Evolutionary conservation across 1,140 invertebrate species (phyloP), one percentile per base, ranked within the genome.

Genomic region (Zaprionus lachaisei): DNA sequence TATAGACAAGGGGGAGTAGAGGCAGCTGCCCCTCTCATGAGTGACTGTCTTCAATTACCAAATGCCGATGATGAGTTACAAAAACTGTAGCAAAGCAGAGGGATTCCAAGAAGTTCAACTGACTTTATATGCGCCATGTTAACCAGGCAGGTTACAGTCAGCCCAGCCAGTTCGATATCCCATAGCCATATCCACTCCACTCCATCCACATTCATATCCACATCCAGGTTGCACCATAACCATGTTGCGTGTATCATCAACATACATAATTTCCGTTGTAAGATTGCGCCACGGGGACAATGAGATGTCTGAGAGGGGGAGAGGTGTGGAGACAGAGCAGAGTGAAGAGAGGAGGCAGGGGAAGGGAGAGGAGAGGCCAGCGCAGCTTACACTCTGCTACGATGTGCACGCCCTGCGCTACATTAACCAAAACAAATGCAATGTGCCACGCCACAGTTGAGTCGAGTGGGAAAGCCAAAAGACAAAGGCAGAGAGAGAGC

Each of bases 201-300:
- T 24, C 31, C 51, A 64, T 34, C 15, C 69, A 78, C 63, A 63
- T 57, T 31, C 51, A 83, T 83, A 80, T 79, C 72, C 79, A 83
- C 17, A n/a, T 20, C 7, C 47, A 20, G 47, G 20, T 22, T 22
- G 20, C 22, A 12, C 47, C 47, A 51, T 51, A 51, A 51, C 47
- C 47, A 51, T 51, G 47, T 24, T 51, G 41, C 22, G 61, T 55
- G 69, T 60, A 86, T 81, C 84, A 81, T 86, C 58, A 70, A 57
- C 84, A 89, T 79, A 81, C 81, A 87, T 87, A 87, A 89, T 89
- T 87, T 87, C 84, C 84, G 84, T 68, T 89, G 58, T 81, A 57
- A 34, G 65, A 67, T 22, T 54, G 57, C 57, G 65, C 58, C 72
- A 49, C 55, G 56, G 49, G 60, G 70, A 68, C 55, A 49, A 17